Base-by-base conservation (phyloP, 2,888 invertebrate species). In the Ephialtes manifestator region DNA sequence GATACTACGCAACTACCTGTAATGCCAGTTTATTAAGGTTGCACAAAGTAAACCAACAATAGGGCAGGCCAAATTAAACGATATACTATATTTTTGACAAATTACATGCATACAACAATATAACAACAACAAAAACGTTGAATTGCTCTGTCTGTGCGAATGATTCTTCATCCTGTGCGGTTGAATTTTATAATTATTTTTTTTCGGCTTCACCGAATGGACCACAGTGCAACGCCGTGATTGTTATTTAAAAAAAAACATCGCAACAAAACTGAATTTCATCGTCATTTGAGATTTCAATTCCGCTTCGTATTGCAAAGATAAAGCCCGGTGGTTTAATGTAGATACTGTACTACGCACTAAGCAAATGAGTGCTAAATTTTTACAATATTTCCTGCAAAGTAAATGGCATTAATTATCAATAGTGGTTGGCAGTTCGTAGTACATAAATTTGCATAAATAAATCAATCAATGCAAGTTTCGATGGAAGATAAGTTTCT, bases 21-120 rank as follows among this genome's bases (percentile, higher is more conserved):
- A 79, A 86, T 75, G 83, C 78, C 74, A 76, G 72, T 84, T 83
- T 79, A 83, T 83, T 68, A 81, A 74, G 84, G 85, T 85, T 89
- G 90, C 91, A 92, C 91, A 91, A 89, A 89, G 86, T 76, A 88
- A 92, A 92, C 90, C 93, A 93, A 93, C 91, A 91, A 92, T 90
- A 89, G 91, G 91, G 91, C 91, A 91, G 90, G 88, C 90, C 87
- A 93, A 91, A 92, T 92, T 90, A 85, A 91, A 80, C 84, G 71
- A 86, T 79, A 87, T 86, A 83, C 82, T 85, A 85, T 85, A 85
- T 85, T 85, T 85, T 85, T 85, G 82, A 87, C 81, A 79, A 87
- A 81, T 90, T 89, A 90, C 83, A 87, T 80, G 85, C 84, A 88
- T 87, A 85, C 84, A 87, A 90, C 89, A 83, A 81, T 77, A 70